Conservation (phyloP, 2,113 vertebrate genomes). For the Irena cyanogastra region DNA sequence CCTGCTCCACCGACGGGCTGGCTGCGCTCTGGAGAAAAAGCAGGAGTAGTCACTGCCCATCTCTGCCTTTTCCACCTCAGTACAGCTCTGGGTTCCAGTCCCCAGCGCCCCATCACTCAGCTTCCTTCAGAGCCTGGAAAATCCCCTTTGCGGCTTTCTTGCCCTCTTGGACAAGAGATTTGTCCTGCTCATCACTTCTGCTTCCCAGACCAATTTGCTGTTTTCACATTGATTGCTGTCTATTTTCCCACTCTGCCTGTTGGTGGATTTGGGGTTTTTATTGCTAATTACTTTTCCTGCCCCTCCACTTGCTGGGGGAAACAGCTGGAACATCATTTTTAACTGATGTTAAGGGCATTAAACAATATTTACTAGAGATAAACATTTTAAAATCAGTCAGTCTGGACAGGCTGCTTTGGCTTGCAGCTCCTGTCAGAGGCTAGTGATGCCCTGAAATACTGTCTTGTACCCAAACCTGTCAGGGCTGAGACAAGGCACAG, state of each 20-base stretch:
- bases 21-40: rapidly evolving
- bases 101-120: rapidly evolving
- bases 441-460: neutral
- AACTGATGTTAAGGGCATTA: neutral
- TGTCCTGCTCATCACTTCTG: neutral
- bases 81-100: neutral
- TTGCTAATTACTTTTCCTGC: neutral
- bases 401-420: neutral
- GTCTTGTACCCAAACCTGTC: neutral
- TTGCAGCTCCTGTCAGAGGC: neutral
- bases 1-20: rapidly evolving
- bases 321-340: no score
- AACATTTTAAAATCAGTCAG: neutral
- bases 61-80: neutral
- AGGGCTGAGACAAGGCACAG: neutral
- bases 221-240: neutral
- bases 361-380: neutral
- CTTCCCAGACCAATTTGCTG: neutral
- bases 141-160: neutral
- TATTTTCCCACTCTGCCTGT: neutral
- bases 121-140: neutral
- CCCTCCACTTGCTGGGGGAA: neutral
- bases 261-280: neutral
- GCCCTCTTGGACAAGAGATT: neutral
- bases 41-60: neutral